Conservation (phyloP, 2,888 invertebrate species). For the Hybos culiciformis region DNA sequence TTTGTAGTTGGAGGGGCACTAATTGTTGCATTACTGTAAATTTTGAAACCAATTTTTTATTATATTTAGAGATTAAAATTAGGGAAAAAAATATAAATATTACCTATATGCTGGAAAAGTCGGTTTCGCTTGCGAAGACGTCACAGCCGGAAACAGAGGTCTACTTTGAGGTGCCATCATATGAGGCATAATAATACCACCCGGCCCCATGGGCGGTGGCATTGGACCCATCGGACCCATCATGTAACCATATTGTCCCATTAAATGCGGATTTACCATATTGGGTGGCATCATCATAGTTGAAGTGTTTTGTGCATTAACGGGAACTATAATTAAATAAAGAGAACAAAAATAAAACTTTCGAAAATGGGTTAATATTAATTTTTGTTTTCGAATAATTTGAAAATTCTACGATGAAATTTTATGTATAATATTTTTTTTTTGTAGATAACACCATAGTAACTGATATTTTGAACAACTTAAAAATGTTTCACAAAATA, state of each 20-base stretch:
- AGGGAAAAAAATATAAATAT: constrained; percentile 8
- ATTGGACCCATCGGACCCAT: constrained; percentile 58
- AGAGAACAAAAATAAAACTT: too few relatives aligned
- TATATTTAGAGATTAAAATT: background rate
- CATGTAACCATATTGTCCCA: constrained; percentile 42
- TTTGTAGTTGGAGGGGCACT: constrained; percentile 56
- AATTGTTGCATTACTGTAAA: constrained; percentile 53
- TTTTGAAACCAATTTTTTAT: background rate
- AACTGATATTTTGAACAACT: too few relatives aligned
- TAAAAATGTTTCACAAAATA: too few relatives aligned
- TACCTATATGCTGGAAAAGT: constrained; percentile 70
- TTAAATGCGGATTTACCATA: constrained; percentile 43
- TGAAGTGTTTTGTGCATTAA: constrained; percentile 28
- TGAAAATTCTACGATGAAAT: too few relatives aligned
- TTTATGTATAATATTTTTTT: too few relatives aligned
- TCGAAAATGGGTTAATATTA: too few relatives aligned
- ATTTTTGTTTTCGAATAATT: too few relatives aligned
- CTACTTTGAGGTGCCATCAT: constrained; percentile 50
- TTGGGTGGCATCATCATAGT: constrained; percentile 50
- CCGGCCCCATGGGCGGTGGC: constrained; percentile 59
- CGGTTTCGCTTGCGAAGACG: constrained; percentile 46
- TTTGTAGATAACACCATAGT: too few relatives aligned
- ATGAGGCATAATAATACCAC: constrained; percentile 42
- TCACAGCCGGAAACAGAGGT: constrained; percentile 72
- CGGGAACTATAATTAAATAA: constrained; percentile 20